A percentile compares a stretch with the other conserved stretches of the same genome.
Conservation (phyloP, 2,113 vertebrate genomes). For the Bucco capensis region DNA sequence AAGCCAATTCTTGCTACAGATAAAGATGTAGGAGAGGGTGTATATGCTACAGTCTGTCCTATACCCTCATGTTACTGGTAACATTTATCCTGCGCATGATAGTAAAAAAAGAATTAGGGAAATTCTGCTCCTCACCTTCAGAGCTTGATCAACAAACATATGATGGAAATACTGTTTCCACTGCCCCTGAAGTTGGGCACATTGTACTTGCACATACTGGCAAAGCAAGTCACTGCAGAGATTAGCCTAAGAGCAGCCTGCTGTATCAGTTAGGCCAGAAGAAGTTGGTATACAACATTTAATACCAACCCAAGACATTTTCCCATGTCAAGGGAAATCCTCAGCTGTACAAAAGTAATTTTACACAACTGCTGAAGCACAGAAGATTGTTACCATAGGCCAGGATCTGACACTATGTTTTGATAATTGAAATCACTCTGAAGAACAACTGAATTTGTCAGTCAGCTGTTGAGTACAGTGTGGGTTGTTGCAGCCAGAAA, state of each 20-base stretch:
- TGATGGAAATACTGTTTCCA: not conserved
- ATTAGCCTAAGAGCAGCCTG: not conserved
- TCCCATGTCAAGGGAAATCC: not conserved
- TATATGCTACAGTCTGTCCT: not conserved
- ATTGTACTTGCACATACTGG: not conserved
- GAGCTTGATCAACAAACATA: not conserved
- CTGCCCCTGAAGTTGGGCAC: not conserved
- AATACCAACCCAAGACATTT: not conserved
- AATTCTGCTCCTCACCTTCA: not conserved
- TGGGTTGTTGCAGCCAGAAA: not conserved
- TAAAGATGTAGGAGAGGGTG: not conserved
- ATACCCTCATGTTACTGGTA: not conserved
- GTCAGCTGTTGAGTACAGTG: not conserved
- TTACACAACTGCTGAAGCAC: not conserved
- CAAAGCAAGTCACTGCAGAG: not conserved
- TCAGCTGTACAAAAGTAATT: not conserved
- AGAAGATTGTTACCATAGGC: not conserved
- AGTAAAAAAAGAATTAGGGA: not conserved
- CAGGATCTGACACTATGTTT: not conserved
- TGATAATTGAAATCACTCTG: not conserved
- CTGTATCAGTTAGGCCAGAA: not conserved
- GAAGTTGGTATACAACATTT: not conserved
- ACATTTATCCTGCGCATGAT: not conserved
- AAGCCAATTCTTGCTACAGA: not conserved
- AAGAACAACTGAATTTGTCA: not conserved